These are phyloP conservation scores for Ichneumoninae sp. DNA, from an alignment of 2,888 invertebrate species.

Conservation along the genomic window DNA sequence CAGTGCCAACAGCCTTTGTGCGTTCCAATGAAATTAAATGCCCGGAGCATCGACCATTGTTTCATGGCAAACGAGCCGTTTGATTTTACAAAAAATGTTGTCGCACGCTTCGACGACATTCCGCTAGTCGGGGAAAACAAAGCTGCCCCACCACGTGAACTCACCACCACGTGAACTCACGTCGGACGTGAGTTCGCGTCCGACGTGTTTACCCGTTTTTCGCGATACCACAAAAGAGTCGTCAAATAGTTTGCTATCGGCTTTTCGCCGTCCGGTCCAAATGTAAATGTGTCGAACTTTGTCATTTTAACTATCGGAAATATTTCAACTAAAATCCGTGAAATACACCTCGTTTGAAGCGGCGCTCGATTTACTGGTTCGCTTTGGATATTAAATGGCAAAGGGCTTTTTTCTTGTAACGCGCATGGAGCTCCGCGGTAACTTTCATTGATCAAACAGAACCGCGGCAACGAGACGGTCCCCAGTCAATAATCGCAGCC, in stretches of 20 bases:
- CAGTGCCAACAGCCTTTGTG: background rate
- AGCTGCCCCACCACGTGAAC: background rate
- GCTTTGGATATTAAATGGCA: background rate
- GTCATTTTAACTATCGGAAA: background rate
- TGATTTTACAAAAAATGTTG: constrained; percentile 41
- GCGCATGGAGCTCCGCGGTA: background rate
- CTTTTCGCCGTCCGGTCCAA: background rate
- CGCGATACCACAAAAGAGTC: background rate
- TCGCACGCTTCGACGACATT: constrained; percentile 2
- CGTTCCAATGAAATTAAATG: constrained; percentile 48
- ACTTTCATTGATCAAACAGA: constrained; percentile 64
- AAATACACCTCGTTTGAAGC: background rate
- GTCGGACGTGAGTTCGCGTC: background rate
- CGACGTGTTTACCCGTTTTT: constrained; percentile 2
- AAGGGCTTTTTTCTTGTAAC: background rate
- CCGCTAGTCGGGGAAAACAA: background rate
- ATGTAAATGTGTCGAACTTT: background rate
- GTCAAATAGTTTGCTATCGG: background rate
- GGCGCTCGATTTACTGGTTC: background rate
- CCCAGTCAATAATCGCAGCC: constrained; percentile 45
- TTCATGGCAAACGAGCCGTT: constrained; percentile 24
- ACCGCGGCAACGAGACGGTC: constrained; percentile 50
- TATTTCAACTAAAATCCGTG: background rate
- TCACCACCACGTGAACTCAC: background rate
- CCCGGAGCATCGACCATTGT: constrained; percentile 17